A percentile compares a stretch with the other conserved stretches of the same genome.
Conservation (phyloP, 1,140 invertebrate genomes). For the Xylocopa sonorina region DNA sequence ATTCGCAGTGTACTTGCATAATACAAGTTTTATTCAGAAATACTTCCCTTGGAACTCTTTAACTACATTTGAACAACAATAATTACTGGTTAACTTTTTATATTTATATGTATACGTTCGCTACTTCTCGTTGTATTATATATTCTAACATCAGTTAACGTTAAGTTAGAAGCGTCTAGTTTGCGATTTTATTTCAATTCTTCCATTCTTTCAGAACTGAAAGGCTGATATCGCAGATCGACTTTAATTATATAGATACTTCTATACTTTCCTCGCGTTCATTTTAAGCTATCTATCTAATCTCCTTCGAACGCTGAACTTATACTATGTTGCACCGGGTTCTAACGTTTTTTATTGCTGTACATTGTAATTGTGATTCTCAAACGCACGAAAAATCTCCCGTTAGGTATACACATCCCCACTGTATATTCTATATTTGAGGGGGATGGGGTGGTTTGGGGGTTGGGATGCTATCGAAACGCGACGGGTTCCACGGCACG, state of each 20-base stretch:
- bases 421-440: not conserved
- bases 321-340: constrained; percentile 37
- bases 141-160: not conserved
- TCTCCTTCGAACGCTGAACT: constrained; percentile 24
- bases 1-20: too few relatives aligned
- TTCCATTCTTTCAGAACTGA: constrained; percentile 42
- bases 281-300: constrained; percentile 21
- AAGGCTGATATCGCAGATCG: constrained; percentile 56
- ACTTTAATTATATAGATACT: constrained; percentile 36
- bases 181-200: constrained; percentile 13
- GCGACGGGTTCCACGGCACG: not conserved
- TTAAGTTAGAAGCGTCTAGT: too few relatives aligned
- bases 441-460: not conserved
- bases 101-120: too few relatives aligned
- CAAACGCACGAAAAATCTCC: constrained; percentile 32
- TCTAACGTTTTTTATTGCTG: constrained; percentile 53
- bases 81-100: too few relatives aligned
- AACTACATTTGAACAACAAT: too few relatives aligned
- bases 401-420: not conserved
- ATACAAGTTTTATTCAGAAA: too few relatives aligned
- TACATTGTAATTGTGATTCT: constrained; percentile 52
- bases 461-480: not conserved
- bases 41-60: too few relatives aligned
- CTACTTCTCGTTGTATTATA: not conserved
- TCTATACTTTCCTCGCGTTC: constrained; percentile 20